These are phyloP conservation scores for Helicoverpa armigera DNA, from an alignment of 1,140 invertebrate genomes.

Conservation along the genomic window DNA sequence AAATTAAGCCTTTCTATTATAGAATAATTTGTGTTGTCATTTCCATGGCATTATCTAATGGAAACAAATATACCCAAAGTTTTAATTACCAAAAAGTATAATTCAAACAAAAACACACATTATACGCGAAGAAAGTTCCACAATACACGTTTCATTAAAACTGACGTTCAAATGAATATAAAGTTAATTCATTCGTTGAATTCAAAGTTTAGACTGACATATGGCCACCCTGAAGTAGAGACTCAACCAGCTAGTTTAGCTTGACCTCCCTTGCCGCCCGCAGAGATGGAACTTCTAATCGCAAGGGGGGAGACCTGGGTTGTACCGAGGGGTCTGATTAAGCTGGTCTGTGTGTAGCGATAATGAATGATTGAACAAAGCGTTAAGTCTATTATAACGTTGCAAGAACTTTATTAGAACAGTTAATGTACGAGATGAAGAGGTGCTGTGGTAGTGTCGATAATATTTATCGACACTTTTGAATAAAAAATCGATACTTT, in stretches of 20 bases:
- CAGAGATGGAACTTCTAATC: slow-evolving; percentile 55
- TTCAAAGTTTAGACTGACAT: slow-evolving; percentile 76
- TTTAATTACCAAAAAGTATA: not conserved
- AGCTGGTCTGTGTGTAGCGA: slow-evolving; percentile 62
- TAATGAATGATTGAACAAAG: slow-evolving; percentile 84
- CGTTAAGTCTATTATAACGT: slow-evolving; percentile 82
- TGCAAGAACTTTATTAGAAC: slow-evolving; percentile 82
- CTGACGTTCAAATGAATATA: slow-evolving; percentile 69
- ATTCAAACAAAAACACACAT: not conserved
- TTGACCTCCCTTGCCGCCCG: slow-evolving; percentile 51
- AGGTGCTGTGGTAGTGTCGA: slow-evolving; percentile 29
- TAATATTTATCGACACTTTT: slow-evolving; percentile 8
- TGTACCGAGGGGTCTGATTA: slow-evolving; percentile 69
- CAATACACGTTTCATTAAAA: slow-evolving; percentile 70
- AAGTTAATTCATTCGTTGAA: slow-evolving; percentile 71
- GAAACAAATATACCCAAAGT: no score
- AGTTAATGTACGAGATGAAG: slow-evolving; percentile 69
- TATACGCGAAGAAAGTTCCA: slow-evolving; percentile 52
- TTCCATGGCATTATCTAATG: no score
- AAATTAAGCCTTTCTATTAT: no score
- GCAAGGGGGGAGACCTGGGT: slow-evolving; percentile 58
- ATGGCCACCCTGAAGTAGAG: slow-evolving; percentile 59
- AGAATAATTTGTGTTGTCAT: no score
- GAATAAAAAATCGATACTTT: not conserved
- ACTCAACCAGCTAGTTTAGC: slow-evolving; percentile 54